A percentile compares a stretch with the other conserved stretches of the same genome.
phyloP scores from a whole-genome alignment of 2,113 vertebrate species.

The Ophthalmolycus amberensis region DNA sequence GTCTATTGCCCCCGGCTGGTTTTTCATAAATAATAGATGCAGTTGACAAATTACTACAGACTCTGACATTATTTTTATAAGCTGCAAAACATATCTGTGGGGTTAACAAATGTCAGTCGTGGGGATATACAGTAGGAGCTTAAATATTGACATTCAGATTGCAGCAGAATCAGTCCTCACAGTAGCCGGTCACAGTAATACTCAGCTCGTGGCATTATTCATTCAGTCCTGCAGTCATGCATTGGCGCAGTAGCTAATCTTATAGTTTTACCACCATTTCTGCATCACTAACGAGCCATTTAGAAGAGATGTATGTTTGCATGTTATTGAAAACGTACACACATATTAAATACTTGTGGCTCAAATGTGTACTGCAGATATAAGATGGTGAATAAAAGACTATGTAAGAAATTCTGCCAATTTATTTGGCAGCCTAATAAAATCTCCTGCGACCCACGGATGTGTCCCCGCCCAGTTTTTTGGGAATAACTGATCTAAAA shows the following conservation, averaged over 20 bases:
- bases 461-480: too few species aligned
- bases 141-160: constrained; percentile 68
- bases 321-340: neutral
- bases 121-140: constrained; percentile 42
- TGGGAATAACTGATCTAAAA: neutral
- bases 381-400: too few species aligned
- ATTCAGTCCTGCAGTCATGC: constrained; percentile 64
- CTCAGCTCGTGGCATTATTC: constrained; percentile 61
- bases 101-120: constrained; percentile 54
- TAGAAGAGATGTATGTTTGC: neutral
- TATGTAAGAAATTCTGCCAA: too few species aligned
- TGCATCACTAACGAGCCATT: neutral
- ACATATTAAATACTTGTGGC: too few species aligned
- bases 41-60: constrained; percentile 52
- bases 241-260: constrained; percentile 63
- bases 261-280: neutral
- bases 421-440: too few species aligned
- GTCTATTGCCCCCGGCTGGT: constrained; percentile 26
- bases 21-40: constrained; percentile 58
- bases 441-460: too few species aligned
- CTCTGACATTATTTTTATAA: constrained; percentile 52
- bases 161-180: constrained; percentile 45
- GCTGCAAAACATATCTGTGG: constrained; percentile 53
- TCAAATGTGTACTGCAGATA: too few species aligned
- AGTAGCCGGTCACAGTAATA: constrained; percentile 44